Evolutionary conservation across 2,888 invertebrate species (phyloP).

Genomic region (Melieria omissa): DNA sequence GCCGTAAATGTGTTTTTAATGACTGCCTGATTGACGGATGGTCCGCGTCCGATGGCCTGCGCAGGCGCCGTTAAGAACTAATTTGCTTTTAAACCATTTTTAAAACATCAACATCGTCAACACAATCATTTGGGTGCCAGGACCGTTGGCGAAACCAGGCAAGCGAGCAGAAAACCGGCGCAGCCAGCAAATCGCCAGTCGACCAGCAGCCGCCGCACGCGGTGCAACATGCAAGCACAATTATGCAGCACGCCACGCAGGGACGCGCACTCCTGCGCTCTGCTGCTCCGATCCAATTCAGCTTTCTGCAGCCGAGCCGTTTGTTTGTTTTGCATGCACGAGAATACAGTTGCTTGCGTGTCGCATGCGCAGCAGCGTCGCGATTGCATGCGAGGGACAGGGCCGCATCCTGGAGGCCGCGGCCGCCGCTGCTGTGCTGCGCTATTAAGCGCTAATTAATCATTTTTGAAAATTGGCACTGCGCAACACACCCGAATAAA

Average conservation of each 20-base stretch:
- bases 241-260: constrained; percentile 15
- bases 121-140: constrained; percentile 1
- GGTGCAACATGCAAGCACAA: constrained; percentile 28
- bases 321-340: too few relatives aligned
- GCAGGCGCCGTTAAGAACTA: constrained; percentile 5
- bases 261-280: too few relatives aligned
- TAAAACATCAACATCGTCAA: constrained; percentile 2
- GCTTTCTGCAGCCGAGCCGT: too few relatives aligned
- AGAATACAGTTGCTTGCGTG: constrained; percentile 7
- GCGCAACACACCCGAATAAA: constrained; percentile 16
- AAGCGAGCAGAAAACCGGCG: neutral
- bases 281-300: too few relatives aligned
- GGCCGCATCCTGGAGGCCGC: too few relatives aligned
- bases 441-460: constrained; percentile 35
- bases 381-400: too few relatives aligned
- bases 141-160: constrained; percentile 13
- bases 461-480: constrained; percentile 34
- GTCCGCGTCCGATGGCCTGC: too few relatives aligned
- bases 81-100: constrained; percentile 17
- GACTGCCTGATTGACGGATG: neutral
- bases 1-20: constrained; percentile 18
- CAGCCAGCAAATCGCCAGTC: neutral
- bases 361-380: constrained; percentile 11
- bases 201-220: neutral
- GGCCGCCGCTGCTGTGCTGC: constrained; percentile 10